phyloP scores from a whole-genome alignment of 2,888 invertebrate species.

The Melinopterus prodromus region DNA sequence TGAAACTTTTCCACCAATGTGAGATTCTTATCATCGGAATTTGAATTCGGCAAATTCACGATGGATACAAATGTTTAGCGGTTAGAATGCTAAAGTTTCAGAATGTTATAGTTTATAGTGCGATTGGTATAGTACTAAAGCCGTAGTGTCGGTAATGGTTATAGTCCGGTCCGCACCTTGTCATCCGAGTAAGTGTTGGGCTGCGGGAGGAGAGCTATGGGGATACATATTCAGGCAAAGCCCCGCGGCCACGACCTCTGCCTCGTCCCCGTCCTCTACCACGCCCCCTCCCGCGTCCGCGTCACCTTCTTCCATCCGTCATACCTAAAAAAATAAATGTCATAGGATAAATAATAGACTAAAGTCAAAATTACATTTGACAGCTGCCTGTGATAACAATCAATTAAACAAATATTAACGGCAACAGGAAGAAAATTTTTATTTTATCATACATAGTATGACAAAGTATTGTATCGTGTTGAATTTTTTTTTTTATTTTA shows the following conservation, averaged over 20 bases:
- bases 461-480: too few species aligned
- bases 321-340: slow-evolving; percentile 65
- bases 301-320: slow-evolving; percentile 86
- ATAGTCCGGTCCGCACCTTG: not conserved
- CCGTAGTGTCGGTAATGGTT: slow-evolving; percentile 9
- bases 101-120: slow-evolving; percentile 7
- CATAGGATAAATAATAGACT: not conserved
- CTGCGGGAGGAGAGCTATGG: slow-evolving; percentile 56
- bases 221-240: slow-evolving; percentile 58
- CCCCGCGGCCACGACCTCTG: slow-evolving; percentile 76
- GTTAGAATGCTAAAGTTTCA: not conserved
- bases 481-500: too few species aligned
- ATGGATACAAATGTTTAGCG: not conserved
- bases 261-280: slow-evolving; percentile 78
- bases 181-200: slow-evolving; percentile 37
- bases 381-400: too few species aligned
- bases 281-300: slow-evolving; percentile 86
- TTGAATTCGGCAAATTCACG: not conserved
- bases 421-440: too few species aligned
- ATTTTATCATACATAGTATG: too few species aligned
- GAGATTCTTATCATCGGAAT: too few species aligned
- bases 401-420: too few species aligned
- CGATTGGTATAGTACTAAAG: slow-evolving; percentile 17
- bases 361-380: too few species aligned
- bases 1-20: too few species aligned